A percentile compares a stretch with the other conserved stretches of the same genome.
phyloP scores from a whole-genome alignment of 1,140 invertebrate species.

The Steinernema feltiae region DNA sequence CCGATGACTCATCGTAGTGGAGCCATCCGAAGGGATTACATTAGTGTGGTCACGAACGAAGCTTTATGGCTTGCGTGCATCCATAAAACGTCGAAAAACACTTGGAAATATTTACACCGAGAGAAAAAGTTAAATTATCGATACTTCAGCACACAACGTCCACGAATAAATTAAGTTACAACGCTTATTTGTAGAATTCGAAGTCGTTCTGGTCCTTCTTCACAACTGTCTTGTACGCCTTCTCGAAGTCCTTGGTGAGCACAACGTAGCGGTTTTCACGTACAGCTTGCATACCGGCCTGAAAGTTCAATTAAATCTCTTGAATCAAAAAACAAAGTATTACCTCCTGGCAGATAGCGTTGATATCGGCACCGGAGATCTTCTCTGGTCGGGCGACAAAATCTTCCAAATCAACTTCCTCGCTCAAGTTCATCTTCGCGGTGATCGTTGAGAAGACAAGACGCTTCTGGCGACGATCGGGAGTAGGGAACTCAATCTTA shows the following conservation, averaged over 20 bases:
- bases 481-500: slow-evolving; percentile 97
- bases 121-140: background rate
- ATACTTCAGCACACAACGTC: background rate
- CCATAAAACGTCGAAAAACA: background rate
- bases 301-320: slow-evolving; percentile 30
- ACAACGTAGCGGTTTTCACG: slow-evolving; percentile 98
- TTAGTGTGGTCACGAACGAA: background rate
- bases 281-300: slow-evolving; percentile 87
- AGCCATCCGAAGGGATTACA: background rate
- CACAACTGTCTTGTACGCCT: slow-evolving; percentile 98
- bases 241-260: slow-evolving; percentile 96
- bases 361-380: slow-evolving; percentile 97
- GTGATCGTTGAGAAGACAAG: slow-evolving; percentile 97
- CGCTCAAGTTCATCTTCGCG: slow-evolving; percentile 96
- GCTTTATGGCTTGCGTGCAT: background rate
- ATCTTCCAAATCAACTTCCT: slow-evolving; percentile 97
- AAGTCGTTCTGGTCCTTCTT: slow-evolving; percentile 99
- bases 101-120: background rate
- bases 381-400: slow-evolving; percentile 95
- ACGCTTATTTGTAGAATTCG: slow-evolving; percentile 93
- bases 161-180: background rate
- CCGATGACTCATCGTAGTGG: background rate
- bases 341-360: slow-evolving; percentile 98
- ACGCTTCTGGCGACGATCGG: slow-evolving; percentile 93
- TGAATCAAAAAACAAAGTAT: slow-evolving; percentile 35